phyloP scores from a whole-genome alignment of 2,113 vertebrate genomes.

The Otolemur garnettii region DNA sequence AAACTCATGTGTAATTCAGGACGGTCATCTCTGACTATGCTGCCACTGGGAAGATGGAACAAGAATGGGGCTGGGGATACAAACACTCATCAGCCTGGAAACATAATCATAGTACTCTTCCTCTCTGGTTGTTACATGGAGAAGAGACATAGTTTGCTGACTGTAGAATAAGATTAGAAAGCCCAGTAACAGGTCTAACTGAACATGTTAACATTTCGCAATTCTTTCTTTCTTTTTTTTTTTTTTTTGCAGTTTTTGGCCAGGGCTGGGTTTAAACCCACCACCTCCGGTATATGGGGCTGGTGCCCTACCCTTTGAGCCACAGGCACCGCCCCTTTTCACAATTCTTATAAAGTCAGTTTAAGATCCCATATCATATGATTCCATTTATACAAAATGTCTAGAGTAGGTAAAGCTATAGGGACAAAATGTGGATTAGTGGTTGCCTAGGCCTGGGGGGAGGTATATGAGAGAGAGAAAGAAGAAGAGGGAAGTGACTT shows the following conservation, averaged over 20 bases:
- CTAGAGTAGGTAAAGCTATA: conserved; percentile 30
- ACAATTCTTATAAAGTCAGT: conserved; percentile 54
- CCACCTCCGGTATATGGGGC: no score
- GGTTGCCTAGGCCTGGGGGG: not conserved
- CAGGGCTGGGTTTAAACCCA: no score
- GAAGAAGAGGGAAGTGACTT: not conserved
- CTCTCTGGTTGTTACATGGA: not conserved
- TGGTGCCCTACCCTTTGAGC: no score
- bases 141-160: conserved; percentile 10
- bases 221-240: not conserved
- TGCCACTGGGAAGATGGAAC: conserved; percentile 45
- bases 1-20: conserved; percentile 48
- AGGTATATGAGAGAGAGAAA: not conserved
- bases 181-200: not conserved
- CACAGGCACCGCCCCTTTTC: not conserved
- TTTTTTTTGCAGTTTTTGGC: no score
- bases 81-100: conserved; percentile 33
- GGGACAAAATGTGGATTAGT: conserved; percentile 18
- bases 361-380: conserved; percentile 19
- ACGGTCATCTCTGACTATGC: conserved; percentile 65
- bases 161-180: not conserved
- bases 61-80: conserved; percentile 24
- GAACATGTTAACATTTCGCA: not conserved
- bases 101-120: conserved; percentile 30
- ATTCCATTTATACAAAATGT: conserved; percentile 52